phyloP scores from a whole-genome alignment of 2,888 invertebrate species.

The Pristionchus arcanus region DNA sequence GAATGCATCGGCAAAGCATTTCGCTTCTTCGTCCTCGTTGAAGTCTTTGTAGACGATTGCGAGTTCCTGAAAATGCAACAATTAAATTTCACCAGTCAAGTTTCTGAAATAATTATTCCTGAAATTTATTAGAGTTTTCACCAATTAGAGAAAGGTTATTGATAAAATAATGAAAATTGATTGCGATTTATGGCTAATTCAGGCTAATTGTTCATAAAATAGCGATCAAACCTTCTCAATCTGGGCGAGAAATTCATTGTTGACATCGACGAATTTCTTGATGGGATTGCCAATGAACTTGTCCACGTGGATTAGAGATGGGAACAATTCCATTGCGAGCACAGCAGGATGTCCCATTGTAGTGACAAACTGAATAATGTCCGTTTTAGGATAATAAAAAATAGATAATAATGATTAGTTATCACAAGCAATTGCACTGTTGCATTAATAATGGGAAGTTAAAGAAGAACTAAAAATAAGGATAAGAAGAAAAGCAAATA shows the following conservation, averaged over 20 bases:
- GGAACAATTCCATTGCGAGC: not conserved
- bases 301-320: not conserved
- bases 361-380: not conserved
- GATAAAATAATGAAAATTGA: too few relatives aligned
- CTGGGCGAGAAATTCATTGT: not conserved
- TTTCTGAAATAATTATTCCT: too few relatives aligned
- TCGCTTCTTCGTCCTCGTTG: not conserved
- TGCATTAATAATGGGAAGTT: too few relatives aligned
- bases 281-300: not conserved
- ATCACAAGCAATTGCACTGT: too few relatives aligned
- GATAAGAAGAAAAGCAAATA: too few relatives aligned
- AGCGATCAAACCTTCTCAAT: slow-evolving; percentile 10
- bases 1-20: slow-evolving; percentile 26
- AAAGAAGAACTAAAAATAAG: too few relatives aligned
- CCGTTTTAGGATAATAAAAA: not conserved
- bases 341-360: not conserved
- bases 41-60: not conserved
- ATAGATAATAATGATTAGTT: too few relatives aligned
- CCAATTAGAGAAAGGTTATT: too few relatives aligned
- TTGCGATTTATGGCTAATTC: too few relatives aligned
- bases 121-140: too few relatives aligned
- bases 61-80: not conserved
- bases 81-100: too few relatives aligned
- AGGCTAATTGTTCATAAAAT: too few relatives aligned
- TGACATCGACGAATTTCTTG: not conserved